A percentile compares a stretch with the other conserved stretches of the same genome.
These are phyloP conservation scores for Drosophila chauvacae DNA, from an alignment of 1,140 invertebrate species.

Conservation along the genomic window DNA sequence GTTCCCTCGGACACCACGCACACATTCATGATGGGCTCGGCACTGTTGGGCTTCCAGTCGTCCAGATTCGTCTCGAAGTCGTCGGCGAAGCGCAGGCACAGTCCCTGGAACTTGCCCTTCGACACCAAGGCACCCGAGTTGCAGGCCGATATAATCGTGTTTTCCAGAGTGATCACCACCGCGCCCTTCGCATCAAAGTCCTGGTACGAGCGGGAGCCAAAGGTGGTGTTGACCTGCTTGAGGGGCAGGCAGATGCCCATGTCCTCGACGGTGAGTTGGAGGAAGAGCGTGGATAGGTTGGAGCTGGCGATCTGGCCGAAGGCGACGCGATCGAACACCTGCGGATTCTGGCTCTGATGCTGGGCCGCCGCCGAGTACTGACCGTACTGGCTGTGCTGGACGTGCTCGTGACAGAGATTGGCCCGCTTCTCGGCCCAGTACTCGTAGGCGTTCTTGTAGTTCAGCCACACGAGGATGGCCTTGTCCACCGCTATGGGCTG, in stretches of 20 bases:
- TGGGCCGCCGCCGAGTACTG: constrained; percentile 37
- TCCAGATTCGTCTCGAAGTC: constrained; percentile 98
- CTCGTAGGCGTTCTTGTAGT: constrained; percentile 99
- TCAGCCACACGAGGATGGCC: constrained; percentile 98
- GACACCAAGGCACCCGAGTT: constrained; percentile 92
- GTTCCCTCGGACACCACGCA: constrained; percentile 99
- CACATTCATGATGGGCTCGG: constrained; percentile 95
- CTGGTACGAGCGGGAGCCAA: constrained; percentile 88
- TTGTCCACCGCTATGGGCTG: constrained; percentile 98
- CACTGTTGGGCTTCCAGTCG: constrained; percentile 97
- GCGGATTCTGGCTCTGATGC: constrained; percentile 33
- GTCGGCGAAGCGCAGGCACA: constrained; percentile 97
- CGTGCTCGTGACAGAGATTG: constrained; percentile 93
- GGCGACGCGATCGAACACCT: constrained; percentile 90
- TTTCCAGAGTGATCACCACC: constrained; percentile 97
- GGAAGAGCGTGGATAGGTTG: constrained; percentile 94
- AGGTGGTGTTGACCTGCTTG: constrained; percentile 89
- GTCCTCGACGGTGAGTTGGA: constrained; percentile 97
- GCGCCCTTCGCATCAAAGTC: constrained; percentile 94
- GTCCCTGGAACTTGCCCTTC: constrained; percentile 92
- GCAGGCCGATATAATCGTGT: constrained; percentile 96
- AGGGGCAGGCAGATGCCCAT: constrained; percentile 98
- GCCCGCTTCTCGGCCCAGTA: constrained; percentile 98
- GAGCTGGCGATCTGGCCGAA: constrained; percentile 91
- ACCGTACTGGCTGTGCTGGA: constrained; percentile 85